Percentiles rank a stretch among this genome's conserved stretches.
phyloP scores from a whole-genome alignment of 2,113 vertebrate species.

The Desmodus rotundus region DNA sequence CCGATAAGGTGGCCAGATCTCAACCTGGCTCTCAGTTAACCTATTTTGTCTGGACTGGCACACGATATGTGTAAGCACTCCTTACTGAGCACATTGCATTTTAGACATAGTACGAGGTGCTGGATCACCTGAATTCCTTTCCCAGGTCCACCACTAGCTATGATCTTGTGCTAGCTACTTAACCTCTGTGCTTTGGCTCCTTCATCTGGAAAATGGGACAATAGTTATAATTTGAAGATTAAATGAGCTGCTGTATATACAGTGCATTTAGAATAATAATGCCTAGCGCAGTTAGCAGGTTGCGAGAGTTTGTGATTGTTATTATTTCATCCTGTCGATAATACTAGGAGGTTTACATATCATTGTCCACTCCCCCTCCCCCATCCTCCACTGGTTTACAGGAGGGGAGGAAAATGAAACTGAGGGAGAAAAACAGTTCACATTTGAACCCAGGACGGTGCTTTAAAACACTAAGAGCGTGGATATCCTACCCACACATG shows the following conservation, averaged over 20 bases:
- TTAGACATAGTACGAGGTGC: background rate
- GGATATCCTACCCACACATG: background rate
- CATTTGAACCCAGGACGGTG: background rate
- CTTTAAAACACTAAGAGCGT: background rate
- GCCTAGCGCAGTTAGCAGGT: no score
- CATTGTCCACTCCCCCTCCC: background rate
- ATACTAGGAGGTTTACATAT: background rate
- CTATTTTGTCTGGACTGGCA: background rate
- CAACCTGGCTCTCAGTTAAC: background rate
- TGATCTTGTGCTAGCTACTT: background rate
- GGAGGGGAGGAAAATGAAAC: background rate
- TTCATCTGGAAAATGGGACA: background rate
- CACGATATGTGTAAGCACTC: background rate
- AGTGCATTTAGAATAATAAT: background rate
- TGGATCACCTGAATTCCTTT: background rate
- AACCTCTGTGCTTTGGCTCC: background rate
- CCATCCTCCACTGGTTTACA: background rate
- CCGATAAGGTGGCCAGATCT: background rate
- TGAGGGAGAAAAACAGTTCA: background rate
- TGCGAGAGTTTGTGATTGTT: background rate
- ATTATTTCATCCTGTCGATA: background rate
- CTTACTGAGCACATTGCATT: background rate
- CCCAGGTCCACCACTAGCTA: background rate
- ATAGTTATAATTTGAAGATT: background rate
- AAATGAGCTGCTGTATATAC: background rate